Percentiles rank a stretch among this genome's conserved stretches.
phyloP scores from a whole-genome alignment of 2,113 vertebrate genomes.

The Pseudorasbora parva region DNA sequence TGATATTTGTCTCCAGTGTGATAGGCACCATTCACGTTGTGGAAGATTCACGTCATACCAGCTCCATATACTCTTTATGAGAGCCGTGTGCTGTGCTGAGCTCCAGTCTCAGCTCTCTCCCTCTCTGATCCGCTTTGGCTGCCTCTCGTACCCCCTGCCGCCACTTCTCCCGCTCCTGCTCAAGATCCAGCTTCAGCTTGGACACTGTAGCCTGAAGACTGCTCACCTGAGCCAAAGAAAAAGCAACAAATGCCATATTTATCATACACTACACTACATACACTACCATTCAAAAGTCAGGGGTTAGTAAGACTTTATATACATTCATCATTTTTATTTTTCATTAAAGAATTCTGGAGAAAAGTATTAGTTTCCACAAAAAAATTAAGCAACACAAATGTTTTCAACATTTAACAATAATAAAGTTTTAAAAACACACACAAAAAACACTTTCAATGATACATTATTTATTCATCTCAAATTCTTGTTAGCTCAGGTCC shows the following conservation, averaged over 20 bases:
- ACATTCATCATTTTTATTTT: no score
- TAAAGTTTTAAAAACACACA: no score
- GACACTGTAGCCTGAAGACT: constrained; percentile 60
- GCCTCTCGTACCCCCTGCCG: constrained; percentile 52
- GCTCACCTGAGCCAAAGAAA: constrained; percentile 52
- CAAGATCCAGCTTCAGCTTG: constrained; percentile 63
- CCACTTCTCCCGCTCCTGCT: constrained; percentile 46
- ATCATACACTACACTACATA: neutral
- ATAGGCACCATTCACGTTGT: neutral
- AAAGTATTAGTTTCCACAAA: no score
- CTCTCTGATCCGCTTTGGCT: constrained; percentile 50
- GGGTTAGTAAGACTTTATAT: neutral
- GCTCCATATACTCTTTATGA: constrained; percentile 66
- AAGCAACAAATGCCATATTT: neutral
- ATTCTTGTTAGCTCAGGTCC: no score
- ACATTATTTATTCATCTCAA: no score
- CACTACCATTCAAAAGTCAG: neutral
- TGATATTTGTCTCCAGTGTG: neutral
- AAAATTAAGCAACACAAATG: no score
- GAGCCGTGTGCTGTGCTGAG: constrained; percentile 56
- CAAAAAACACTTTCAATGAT: no score
- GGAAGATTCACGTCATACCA: no score
- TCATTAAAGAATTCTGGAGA: no score
- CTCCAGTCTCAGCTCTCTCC: constrained; percentile 63
- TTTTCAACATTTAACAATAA: no score